phyloP scores from a whole-genome alignment of 1,140 invertebrate genomes.

The Pseudomyrmex cubaensis region DNA sequence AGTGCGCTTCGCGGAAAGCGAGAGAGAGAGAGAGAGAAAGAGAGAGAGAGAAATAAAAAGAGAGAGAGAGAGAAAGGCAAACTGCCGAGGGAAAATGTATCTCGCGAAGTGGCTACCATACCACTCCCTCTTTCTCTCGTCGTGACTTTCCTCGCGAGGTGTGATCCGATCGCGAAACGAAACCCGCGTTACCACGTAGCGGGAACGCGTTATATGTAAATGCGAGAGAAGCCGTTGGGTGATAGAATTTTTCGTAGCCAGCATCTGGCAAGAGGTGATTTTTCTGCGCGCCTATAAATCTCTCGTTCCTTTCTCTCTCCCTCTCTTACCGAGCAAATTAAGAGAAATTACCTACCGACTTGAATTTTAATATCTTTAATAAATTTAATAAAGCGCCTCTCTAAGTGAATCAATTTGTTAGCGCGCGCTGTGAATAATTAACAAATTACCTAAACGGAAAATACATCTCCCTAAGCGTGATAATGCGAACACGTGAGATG shows the following conservation, averaged over 20 bases:
- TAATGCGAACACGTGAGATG: neutral
- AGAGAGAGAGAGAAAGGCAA: conserved; percentile 18
- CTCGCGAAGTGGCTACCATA: conserved; percentile 24
- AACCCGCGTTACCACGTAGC: conserved; percentile 50
- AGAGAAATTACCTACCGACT: too few species aligned
- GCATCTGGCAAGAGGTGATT: neutral
- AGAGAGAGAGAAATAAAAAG: neutral
- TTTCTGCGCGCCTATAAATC: neutral
- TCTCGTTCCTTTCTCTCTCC: neutral
- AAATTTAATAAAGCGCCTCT: too few species aligned
- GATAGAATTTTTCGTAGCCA: neutral
- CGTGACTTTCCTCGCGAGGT: conserved; percentile 53
- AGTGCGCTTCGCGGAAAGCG: neutral
- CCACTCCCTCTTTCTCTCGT: conserved; percentile 40
- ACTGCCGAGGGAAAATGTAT: conserved; percentile 35
- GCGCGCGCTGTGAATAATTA: too few species aligned
- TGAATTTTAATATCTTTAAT: too few species aligned
- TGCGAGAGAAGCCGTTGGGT: neutral
- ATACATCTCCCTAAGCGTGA: neutral
- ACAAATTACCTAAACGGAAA: too few species aligned
- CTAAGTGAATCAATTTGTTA: too few species aligned
- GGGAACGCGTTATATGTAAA: conserved; percentile 16
- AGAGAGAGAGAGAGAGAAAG: neutral
- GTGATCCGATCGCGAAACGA: conserved; percentile 57
- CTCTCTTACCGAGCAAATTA: too few species aligned